A percentile compares a stretch with the other conserved stretches of the same genome.
Conservation (phyloP, 2,113 vertebrate species). For the Cochlearius cochlearius region DNA sequence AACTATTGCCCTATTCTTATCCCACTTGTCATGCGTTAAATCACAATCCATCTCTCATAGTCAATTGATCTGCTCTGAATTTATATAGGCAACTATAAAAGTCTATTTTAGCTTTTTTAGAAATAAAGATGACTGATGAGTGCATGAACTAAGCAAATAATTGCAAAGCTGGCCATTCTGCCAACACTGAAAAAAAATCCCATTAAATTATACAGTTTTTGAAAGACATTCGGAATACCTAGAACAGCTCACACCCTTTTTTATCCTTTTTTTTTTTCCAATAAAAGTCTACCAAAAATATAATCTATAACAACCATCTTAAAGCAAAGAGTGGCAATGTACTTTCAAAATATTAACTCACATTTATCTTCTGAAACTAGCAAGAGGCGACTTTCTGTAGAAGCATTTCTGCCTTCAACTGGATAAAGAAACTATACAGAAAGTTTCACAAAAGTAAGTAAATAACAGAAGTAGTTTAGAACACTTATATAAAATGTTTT, state of each 20-base stretch:
- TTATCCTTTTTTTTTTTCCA: neutral
- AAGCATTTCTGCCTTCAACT: slow-evolving; percentile 59
- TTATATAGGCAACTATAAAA: neutral
- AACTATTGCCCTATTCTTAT: neutral
- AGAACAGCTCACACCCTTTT: neutral
- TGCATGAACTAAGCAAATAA: neutral
- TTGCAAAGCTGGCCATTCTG: neutral
- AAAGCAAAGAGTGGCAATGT: neutral
- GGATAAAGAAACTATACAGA: slow-evolving; percentile 86
- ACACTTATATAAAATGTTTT: neutral
- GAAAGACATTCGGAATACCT: neutral
- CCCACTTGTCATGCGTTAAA: rapidly evolving
- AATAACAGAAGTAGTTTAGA: neutral
- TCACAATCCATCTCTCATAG: neutral
- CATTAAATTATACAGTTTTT: neutral
- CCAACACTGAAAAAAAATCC: neutral
- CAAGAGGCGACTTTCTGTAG: slow-evolving; percentile 83
- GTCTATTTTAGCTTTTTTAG: neutral
- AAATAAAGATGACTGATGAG: neutral
- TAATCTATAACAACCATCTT: neutral
- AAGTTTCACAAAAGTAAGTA: slow-evolving; percentile 34
- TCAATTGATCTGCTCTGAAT: neutral
- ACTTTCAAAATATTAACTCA: slow-evolving; percentile 41
- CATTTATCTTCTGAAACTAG: slow-evolving; percentile 93
- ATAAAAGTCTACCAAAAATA: neutral